These are phyloP conservation scores for Spodoptera exigua DNA, from an alignment of 2,888 invertebrate genomes.

Conservation along the genomic window DNA sequence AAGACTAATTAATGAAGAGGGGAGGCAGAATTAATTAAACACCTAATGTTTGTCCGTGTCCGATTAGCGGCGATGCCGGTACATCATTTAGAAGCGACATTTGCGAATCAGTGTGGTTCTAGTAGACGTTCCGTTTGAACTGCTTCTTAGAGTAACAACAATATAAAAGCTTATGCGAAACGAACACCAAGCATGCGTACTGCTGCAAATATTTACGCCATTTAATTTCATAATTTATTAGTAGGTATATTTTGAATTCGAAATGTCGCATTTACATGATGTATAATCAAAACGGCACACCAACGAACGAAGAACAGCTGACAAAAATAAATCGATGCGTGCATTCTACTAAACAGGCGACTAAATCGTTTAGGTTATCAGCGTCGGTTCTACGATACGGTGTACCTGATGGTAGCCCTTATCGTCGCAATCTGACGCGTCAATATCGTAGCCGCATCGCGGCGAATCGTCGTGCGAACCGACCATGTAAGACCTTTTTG, in stretches of 20 bases:
- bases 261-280: constrained; percentile 70
- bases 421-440: constrained; percentile 87
- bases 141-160: background rate
- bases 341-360: constrained; percentile 86
- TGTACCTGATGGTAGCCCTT: constrained; percentile 86
- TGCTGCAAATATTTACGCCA: background rate
- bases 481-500: constrained; percentile 84
- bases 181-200: constrained; percentile 19
- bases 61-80: constrained; percentile 63
- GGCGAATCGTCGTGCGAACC: constrained; percentile 83
- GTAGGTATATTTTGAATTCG: constrained; percentile 27
- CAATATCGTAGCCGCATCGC: constrained; percentile 87
- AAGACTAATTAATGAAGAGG: constrained; percentile 67
- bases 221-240: background rate
- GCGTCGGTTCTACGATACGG: constrained; percentile 82
- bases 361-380: constrained; percentile 74
- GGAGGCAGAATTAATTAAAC: constrained; percentile 74
- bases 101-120: constrained; percentile 15
- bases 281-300: constrained; percentile 59
- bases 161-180: constrained; percentile 5
- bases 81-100: constrained; percentile 71
- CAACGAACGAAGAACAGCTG: constrained; percentile 78
- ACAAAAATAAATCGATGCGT: constrained; percentile 86
- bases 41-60: constrained; percentile 67
- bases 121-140: background rate